A percentile compares a stretch with the other conserved stretches of the same genome.
phyloP scores from a whole-genome alignment of 1,140 invertebrate species.

The Drosophila arizonae region DNA sequence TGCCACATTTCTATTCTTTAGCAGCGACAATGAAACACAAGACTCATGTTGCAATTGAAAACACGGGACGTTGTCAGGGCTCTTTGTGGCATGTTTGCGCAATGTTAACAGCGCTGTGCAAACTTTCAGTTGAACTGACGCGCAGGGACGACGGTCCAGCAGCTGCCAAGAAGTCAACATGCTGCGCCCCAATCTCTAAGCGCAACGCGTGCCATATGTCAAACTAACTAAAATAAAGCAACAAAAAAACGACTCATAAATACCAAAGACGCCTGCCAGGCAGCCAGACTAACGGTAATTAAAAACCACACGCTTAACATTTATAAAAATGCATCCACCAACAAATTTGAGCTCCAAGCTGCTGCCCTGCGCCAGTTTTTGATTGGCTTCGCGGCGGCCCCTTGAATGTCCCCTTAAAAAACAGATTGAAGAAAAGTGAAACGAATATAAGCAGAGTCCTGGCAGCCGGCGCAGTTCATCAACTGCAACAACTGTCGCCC shows the following conservation, averaged over 20 bases:
- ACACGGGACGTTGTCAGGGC: constrained; percentile 17
- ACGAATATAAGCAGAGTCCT: constrained; percentile 33
- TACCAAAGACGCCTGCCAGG: constrained; percentile 38
- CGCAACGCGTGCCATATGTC: constrained; percentile 76
- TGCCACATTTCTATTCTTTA: constrained; percentile 42
- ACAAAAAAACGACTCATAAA: constrained; percentile 32
- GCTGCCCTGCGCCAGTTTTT: constrained; percentile 66
- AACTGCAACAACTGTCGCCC: constrained; percentile 52
- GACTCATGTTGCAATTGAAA: constrained; percentile 17
- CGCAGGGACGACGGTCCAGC: constrained; percentile 2
- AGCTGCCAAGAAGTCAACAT: constrained; percentile 67
- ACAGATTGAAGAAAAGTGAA: constrained; percentile 41
- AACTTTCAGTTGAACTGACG: constrained; percentile 60
- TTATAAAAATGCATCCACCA: constrained; percentile 55
- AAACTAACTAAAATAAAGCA: neutral
- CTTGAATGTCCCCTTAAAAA: constrained; percentile 37
- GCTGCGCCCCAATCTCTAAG: constrained; percentile 35
- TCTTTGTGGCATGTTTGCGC: constrained; percentile 70
- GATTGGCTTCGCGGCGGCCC: constrained; percentile 72
- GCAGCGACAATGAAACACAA: constrained; percentile 33
- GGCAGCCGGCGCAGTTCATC: constrained; percentile 65
- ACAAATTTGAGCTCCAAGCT: constrained; percentile 45
- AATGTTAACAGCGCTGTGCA: constrained; percentile 66
- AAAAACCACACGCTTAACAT: constrained; percentile 73
- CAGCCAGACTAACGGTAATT: constrained; percentile 59